A percentile compares a stretch with the other conserved stretches of the same genome.
Conservation (phyloP, 2,888 invertebrate species). For the Callimorpha dominula region DNA sequence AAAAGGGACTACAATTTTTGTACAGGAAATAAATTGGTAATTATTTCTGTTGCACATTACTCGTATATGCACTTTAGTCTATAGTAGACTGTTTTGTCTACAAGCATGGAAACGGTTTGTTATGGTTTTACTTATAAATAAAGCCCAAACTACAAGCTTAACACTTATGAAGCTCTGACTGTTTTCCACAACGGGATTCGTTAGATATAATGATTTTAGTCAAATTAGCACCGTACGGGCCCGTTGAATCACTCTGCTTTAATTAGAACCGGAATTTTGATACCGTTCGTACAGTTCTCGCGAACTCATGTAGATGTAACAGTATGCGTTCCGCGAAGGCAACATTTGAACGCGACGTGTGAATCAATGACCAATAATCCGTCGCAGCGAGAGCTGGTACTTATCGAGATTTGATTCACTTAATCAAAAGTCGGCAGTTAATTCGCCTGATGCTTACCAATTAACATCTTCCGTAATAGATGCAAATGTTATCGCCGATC, state of each 20-base stretch:
- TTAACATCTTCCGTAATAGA: conserved; percentile 62
- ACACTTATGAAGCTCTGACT: conserved; percentile 54
- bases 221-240: conserved; percentile 70
- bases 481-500: conserved; percentile 60
- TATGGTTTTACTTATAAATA: conserved; percentile 41
- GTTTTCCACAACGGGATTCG: conserved; percentile 60
- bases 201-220: conserved; percentile 74
- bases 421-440: conserved; percentile 46
- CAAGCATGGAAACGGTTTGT: conserved; percentile 35
- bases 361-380: conserved; percentile 62
- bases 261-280: conserved; percentile 79
- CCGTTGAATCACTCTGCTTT: conserved; percentile 76
- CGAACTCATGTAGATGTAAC: conserved; percentile 64
- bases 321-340: conserved; percentile 76
- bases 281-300: conserved; percentile 72
- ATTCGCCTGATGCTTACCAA: conserved; percentile 43
- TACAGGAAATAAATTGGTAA: conserved; percentile 19
- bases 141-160: conserved; percentile 39
- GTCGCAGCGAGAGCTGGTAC: conserved; percentile 49
- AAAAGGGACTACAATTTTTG: conserved; percentile 38
- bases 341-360: conserved; percentile 65
- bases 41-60: conserved; percentile 24
- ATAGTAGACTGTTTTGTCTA: conserved; percentile 32
- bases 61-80: conserved; percentile 16
- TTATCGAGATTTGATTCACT: conserved; percentile 39